Conservation (phyloP, 92 coral and sea anemone genomes). For the Parazoanthus darwini region DNA sequence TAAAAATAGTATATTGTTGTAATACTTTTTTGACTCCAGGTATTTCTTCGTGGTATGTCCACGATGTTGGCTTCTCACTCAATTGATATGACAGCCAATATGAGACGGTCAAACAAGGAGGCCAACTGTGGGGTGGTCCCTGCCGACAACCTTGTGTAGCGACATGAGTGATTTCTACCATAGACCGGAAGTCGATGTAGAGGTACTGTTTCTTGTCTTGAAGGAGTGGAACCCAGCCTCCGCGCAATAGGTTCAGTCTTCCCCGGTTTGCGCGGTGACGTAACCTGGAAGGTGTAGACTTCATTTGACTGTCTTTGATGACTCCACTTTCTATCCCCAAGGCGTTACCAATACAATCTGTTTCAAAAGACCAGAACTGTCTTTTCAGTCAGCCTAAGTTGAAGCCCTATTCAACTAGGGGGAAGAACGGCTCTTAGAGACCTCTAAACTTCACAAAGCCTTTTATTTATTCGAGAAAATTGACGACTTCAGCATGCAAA, state of each 20-base stretch:
- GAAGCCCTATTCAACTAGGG: no score
- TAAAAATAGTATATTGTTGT: no score
- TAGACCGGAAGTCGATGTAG: not conserved
- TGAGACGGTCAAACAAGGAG: not conserved
- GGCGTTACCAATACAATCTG: conserved; percentile 27
- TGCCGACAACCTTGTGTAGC: conserved; percentile 16
- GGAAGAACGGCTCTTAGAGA: no score
- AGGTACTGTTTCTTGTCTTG: not conserved
- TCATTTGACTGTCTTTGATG: conserved; percentile 17
- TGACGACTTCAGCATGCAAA: no score
- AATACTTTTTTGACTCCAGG: conserved; percentile 10
- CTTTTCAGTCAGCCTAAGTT: no score
- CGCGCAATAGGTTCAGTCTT: not conserved
- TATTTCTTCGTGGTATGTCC: not conserved
- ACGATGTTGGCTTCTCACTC: not conserved
- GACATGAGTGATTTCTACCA: conserved; percentile 6
- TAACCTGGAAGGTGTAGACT: not conserved
- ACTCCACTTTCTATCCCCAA: conserved; percentile 25
- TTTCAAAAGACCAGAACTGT: not conserved
- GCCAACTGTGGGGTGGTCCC: not conserved
- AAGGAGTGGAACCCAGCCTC: conserved; percentile 14
- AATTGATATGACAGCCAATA: conserved; percentile 19
- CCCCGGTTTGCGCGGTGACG: not conserved
- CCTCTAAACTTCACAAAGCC: no score
- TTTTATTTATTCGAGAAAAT: no score